A percentile compares a stretch with the other conserved stretches of the same genome.
phyloP scores from a whole-genome alignment of 1,140 invertebrate species.

The Ctenoplectra terminalis region DNA sequence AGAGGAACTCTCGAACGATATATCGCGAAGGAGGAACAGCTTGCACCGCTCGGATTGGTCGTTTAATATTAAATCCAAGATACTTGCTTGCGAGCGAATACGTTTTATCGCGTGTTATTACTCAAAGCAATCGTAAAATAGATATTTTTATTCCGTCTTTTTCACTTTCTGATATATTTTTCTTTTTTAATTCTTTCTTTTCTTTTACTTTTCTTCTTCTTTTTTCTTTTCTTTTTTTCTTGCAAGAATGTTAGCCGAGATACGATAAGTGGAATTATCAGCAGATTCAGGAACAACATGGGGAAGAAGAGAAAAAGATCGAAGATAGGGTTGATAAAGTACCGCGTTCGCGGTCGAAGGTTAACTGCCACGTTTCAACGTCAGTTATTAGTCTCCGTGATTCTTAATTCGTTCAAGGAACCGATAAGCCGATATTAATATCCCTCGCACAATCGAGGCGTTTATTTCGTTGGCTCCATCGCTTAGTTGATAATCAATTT shows the following conservation, averaged over 20 bases:
- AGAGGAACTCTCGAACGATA: neutral
- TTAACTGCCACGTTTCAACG: neutral
- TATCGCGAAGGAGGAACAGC: neutral
- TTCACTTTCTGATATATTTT: neutral
- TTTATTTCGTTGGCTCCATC: neutral
- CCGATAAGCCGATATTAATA: conserved; percentile 31
- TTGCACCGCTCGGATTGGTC: neutral
- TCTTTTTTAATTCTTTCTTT: no score
- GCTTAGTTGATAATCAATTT: neutral
- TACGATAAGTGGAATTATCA: neutral
- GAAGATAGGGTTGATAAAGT: neutral
- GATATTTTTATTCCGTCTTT: neutral
- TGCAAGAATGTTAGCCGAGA: neutral
- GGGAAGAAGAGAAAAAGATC: neutral
- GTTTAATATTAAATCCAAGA: conserved; percentile 1
- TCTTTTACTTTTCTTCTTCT: neutral
- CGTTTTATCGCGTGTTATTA: neutral
- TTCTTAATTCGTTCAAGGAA: conserved; percentile 5
- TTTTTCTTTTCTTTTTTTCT: neutral
- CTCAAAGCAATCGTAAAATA: neutral
- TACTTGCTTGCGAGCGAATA: neutral
- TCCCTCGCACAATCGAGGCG: neutral
- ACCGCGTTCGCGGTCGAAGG: neutral
- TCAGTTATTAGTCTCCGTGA: neutral
- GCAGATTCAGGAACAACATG: neutral